These are phyloP conservation scores for Halcyon chelicuti DNA, from an alignment of 2,797 vertebrate genomes.

Conservation along the genomic window DNA sequence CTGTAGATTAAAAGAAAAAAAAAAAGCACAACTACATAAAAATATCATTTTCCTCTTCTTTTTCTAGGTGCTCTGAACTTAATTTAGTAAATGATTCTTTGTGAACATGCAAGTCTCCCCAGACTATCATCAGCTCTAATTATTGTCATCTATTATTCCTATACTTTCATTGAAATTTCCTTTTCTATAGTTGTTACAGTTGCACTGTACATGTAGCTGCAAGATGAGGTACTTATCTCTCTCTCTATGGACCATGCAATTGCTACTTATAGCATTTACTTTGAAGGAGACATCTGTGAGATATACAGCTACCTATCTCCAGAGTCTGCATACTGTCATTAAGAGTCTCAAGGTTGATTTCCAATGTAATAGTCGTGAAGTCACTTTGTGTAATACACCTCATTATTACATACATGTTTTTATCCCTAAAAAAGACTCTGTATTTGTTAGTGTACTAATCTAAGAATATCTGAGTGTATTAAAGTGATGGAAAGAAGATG, in stretches of 20 bases:
- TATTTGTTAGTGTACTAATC: not conserved
- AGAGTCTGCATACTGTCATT: not conserved
- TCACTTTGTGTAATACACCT: not conserved
- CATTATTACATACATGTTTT: not conserved
- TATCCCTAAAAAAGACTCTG: not conserved
- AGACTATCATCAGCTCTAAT: not conserved
- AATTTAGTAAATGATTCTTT: conserved; percentile 19
- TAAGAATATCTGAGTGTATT: not conserved
- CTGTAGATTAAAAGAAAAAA: not conserved
- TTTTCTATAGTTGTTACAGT: not conserved
- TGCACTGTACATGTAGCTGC: not conserved
- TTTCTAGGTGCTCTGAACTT: not conserved
- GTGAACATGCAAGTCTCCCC: not conserved
- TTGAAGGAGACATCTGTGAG: not conserved
- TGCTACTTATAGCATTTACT: not conserved
- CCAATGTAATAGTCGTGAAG: not conserved
- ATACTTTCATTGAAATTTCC: not conserved
- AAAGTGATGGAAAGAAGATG: not conserved
- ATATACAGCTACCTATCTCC: not conserved
- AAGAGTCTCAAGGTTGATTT: not conserved
- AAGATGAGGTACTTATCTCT: not conserved
- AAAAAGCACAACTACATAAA: not conserved
- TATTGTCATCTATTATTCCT: not conserved
- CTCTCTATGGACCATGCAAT: not conserved
- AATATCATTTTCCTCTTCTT: not conserved